These are phyloP conservation scores for Uloborus plumipes DNA, from an alignment of 2,888 invertebrate genomes.

Conservation along the genomic window DNA sequence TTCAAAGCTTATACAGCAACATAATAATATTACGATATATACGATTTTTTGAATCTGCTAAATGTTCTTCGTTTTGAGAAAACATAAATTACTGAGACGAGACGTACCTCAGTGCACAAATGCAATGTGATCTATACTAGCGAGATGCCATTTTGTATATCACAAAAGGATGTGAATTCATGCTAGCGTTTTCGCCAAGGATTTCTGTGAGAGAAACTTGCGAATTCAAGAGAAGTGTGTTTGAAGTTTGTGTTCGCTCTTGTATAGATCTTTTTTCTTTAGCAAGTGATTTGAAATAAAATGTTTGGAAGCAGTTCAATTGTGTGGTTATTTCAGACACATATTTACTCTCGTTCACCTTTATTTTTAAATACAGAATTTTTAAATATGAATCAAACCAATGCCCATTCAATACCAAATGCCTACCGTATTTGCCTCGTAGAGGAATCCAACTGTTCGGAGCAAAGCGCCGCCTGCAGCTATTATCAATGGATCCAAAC, in stretches of 20 bases:
- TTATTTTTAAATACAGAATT: too few relatives aligned
- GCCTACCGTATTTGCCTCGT: too few relatives aligned
- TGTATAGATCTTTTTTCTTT: conserved; percentile 62
- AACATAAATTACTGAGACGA: background rate
- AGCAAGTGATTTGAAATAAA: conserved; percentile 63
- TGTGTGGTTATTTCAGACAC: background rate
- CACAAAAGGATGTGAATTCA: conserved; percentile 21
- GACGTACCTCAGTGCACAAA: conserved; percentile 30
- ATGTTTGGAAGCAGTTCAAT: conserved; percentile 57
- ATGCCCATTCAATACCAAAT: too few relatives aligned
- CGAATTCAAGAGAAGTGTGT: conserved; percentile 42
- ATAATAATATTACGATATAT: too few relatives aligned
- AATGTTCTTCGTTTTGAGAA: too few relatives aligned
- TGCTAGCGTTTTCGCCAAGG: conserved; percentile 18
- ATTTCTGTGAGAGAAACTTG: conserved; percentile 37
- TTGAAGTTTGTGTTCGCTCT: conserved; percentile 51
- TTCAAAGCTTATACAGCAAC: too few relatives aligned
- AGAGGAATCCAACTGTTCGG: too few relatives aligned
- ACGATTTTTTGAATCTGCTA: too few relatives aligned
- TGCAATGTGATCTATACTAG: conserved; percentile 41
- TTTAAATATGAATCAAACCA: too few relatives aligned
- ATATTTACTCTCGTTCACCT: background rate
- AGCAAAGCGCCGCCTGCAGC: too few relatives aligned
- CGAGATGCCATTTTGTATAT: conserved; percentile 58
- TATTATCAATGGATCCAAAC: too few relatives aligned